Evolutionary conservation across 1,140 invertebrate species (phyloP), one percentile per base, ranked within the genome.

Genomic region (Rhagoletis pomonella): DNA sequence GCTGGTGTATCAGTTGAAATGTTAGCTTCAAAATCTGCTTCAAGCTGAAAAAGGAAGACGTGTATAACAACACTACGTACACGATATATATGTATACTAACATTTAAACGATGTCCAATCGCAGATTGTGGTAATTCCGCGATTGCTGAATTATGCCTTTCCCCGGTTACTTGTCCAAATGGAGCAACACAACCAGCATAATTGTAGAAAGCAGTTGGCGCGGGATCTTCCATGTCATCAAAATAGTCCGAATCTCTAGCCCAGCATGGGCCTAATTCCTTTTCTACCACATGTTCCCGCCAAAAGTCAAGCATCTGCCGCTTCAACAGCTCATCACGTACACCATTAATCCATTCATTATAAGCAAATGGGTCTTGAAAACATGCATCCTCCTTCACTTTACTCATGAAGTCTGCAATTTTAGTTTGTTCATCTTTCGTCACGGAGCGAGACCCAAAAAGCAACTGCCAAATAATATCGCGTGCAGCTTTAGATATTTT

Each of bases 191-290:
- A 92, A 2, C 90, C 91, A 29, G 89, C 91, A 55, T 89, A 88
- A 19, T 90, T 90, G 77, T 93, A 93, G 65, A 93, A 93, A 55
- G 90, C 90, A 50, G 89, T n/a, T 2, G 91, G 90, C 50, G 85
- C 77, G 0, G 90, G 89, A 50, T 89, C 89, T 14, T 92, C 90
- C 2, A 89, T 88, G 9, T 87, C 50, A 47, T 92, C 92, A 64
- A 91, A 91, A 2, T 89, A 86, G 87, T 93, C 92, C 6, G 90
- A 91, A 50, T 93, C 92, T 1, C 89, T 89, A 0, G 90, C 90
- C 90, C 90, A 93, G 60, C 91, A 91, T 0, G 91, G 89, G 10
- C 92, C 92, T 47, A 93, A 42, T 65, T 90, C 89, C 4, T 88
- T 89, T 64, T 89, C 87, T 0, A 93, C 92, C 14, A 93, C 69